Conservation (phyloP, 1,140 invertebrate species). For the Charaxes varanes region DNA sequence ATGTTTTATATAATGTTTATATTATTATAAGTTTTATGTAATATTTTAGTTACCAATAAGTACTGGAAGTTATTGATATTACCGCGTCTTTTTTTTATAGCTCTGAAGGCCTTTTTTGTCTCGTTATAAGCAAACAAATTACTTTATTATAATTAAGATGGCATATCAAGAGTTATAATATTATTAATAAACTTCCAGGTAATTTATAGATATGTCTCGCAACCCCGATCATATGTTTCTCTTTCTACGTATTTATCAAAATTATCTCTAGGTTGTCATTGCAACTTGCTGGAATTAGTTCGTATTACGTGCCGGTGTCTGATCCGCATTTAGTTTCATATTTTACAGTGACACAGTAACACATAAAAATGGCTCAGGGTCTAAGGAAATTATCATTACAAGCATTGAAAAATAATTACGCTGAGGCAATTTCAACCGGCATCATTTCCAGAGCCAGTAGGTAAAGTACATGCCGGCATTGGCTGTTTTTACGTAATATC, state of each 20-base stretch:
- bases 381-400: slow-evolving; percentile 52
- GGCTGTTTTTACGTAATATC: slow-evolving; percentile 47
- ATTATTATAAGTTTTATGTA: no score
- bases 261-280: background rate
- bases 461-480: slow-evolving; percentile 48
- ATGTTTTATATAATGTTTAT: no score
- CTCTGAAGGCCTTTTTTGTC: no score
- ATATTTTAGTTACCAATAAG: no score
- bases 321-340: background rate
- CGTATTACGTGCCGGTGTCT: no score
- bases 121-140: no score
- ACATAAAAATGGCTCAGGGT: slow-evolving; percentile 36
- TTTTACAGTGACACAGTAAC: background rate
- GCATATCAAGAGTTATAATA: no score
- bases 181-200: no score
- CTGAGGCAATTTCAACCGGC: slow-evolving; percentile 33
- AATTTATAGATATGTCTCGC: background rate
- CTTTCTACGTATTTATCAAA: background rate
- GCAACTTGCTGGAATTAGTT: no score
- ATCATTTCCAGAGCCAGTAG: slow-evolving; percentile 43
- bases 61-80: no score
- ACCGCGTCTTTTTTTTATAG: no score
- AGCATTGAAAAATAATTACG: slow-evolving; percentile 52
- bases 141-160: no score
- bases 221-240: background rate